Conservation (phyloP, 2,888 invertebrate species). For the Cenopis cana region DNA sequence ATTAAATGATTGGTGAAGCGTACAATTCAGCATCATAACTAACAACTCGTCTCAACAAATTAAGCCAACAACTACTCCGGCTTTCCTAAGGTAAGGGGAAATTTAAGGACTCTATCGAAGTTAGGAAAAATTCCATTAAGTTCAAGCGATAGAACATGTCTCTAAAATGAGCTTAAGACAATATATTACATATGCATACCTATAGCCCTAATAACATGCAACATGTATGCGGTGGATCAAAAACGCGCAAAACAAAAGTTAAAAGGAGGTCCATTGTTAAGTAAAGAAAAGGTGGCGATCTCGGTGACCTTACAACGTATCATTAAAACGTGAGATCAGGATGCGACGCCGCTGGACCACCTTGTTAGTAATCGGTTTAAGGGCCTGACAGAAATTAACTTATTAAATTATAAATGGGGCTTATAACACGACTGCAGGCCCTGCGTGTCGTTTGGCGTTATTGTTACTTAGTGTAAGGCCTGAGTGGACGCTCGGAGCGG, state of each 20-base stretch:
- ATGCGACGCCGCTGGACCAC: conserved; percentile 68
- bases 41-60: too few species aligned
- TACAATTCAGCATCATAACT: too few species aligned
- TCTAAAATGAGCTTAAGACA: not conserved
- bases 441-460: conserved; percentile 31
- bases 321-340: conserved; percentile 59
- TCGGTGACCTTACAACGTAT: conserved; percentile 55
- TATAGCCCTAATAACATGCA: not conserved
- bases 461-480: too few species aligned
- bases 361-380: conserved; percentile 82
- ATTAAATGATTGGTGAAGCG: too few species aligned
- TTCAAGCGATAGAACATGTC: too few species aligned
- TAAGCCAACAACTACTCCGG: too few species aligned
- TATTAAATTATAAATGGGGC: conserved; percentile 50
- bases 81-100: too few species aligned
- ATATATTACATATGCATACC: not conserved
- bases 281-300: conserved; percentile 63
- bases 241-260: conserved; percentile 35
- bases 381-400: conserved; percentile 74
- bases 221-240: conserved; percentile 44
- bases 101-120: too few species aligned
- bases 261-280: conserved; percentile 35
- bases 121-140: too few species aligned
- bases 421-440: conserved; percentile 20
- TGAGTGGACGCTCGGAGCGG: too few species aligned